phyloP scores from a whole-genome alignment of 2,888 invertebrate genomes.

The Drosophila borealis region DNA sequence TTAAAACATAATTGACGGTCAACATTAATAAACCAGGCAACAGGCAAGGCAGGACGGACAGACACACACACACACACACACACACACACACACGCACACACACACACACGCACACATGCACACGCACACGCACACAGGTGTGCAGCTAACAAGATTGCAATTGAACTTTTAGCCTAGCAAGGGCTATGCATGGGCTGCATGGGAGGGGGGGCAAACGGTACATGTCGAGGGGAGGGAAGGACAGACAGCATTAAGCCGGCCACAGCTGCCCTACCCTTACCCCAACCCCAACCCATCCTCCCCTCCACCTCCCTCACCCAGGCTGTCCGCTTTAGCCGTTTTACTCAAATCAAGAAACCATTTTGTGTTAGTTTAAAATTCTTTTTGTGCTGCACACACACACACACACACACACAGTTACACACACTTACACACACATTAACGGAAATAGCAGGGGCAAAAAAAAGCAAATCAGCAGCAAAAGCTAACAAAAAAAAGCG shows the following conservation, averaged over 20 bases:
- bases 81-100: neutral
- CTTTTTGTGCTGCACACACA: conserved; percentile 55
- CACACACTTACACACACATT: conserved; percentile 14
- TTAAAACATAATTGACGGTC: conserved; percentile 85
- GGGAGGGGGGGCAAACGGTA: neutral
- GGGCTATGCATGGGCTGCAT: conserved; percentile 2
- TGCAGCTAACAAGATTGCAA: conserved; percentile 75
- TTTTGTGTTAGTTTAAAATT: conserved; percentile 79
- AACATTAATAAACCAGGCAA: conserved; percentile 81
- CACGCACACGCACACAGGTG: conserved; percentile 11
- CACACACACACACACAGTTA: conserved; percentile 22
- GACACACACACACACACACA: neutral
- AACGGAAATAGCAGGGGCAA: neutral
- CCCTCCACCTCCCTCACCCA: conserved; percentile 1
- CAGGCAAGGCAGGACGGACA: conserved; percentile 23
- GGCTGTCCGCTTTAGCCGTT: conserved; percentile 18
- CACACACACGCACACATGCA: neutral
- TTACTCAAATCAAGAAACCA: conserved; percentile 75
- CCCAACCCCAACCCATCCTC: no score
- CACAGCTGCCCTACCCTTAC: conserved; percentile 12
- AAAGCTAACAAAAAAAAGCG: conserved; percentile 36
- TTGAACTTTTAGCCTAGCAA: conserved; percentile 59
- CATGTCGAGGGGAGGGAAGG: neutral
- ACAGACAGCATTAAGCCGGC: conserved; percentile 58
- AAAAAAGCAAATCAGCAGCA: conserved; percentile 13